phyloP scores from a whole-genome alignment of 2,113 vertebrate species.

The Okapia johnstoni region DNA sequence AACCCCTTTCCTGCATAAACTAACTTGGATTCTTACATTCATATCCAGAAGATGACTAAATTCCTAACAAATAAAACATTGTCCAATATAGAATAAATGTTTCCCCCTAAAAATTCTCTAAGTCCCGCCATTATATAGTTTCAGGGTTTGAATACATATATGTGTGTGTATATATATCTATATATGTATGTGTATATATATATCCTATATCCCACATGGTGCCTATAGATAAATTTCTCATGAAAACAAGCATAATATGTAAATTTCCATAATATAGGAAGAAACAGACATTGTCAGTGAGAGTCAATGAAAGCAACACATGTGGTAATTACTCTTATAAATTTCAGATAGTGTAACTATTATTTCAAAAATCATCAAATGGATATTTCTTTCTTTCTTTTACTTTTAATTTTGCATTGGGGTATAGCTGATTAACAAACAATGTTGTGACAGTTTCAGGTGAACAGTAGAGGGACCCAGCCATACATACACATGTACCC shows the following conservation, averaged over 20 bases:
- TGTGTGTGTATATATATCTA: neutral
- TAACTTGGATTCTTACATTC: neutral
- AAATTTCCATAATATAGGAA: neutral
- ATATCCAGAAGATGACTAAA: neutral
- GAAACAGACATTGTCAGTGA: neutral
- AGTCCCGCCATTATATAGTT: neutral
- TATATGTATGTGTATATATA: neutral
- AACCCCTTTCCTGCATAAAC: neutral
- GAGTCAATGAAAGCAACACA: neutral
- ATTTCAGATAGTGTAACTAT: neutral
- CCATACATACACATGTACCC: neutral
- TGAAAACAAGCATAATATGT: neutral
- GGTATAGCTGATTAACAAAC: neutral
- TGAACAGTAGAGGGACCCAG: neutral
- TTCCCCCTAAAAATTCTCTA: neutral
- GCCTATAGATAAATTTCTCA: neutral
- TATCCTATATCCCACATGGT: neutral
- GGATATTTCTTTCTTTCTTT: neutral
- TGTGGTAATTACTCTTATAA: neutral
- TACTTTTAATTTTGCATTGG: neutral
- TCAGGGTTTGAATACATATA: neutral
- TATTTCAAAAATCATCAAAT: neutral
- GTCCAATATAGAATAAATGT: neutral
- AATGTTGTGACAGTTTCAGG: neutral
- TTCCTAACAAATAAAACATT: neutral